Evolutionary conservation across 2,888 invertebrate species (phyloP), one percentile per base, ranked within the genome.

Genomic region (Geotrupes spiniger): DNA sequence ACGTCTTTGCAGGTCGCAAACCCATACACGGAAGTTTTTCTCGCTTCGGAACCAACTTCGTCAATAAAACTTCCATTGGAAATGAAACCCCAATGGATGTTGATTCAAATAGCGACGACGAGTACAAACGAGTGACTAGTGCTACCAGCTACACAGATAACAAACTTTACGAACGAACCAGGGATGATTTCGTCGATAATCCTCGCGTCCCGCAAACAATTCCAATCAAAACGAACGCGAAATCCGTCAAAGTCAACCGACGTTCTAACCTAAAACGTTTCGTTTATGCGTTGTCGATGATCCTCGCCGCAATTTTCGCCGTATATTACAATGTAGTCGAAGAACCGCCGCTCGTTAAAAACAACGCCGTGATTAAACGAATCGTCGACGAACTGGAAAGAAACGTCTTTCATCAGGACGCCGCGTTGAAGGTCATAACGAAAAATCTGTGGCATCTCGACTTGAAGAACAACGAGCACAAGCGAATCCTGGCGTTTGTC

Each of bases 401-500:
- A 5, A 53, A 52, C 11, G 55, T 65, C 8, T 39, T 58, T 41
- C 46, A 55, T 38, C 66, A 67, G 52, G 49, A 52, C 39, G 42
- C 51, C 8, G 52, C 58, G 9, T 29, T 65, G 3, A 41, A 49
- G 6, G 40, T 52, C 4, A 49, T 65, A 17, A 38, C 56, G n/a
- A 28, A 51, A 26, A 56, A 42, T 46, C 54, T 68, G 31, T 31
- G 37, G 21, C 16, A 11, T 21, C 10, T 50, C 9, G 12, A 38
- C 31, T 3, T 21, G 21, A 11, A 25, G 37, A 26, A 17, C 11
- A 60, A 37, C 15, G 41, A 15, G 53, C 57, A 36, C 28, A 52
- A 14, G 49, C 59, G 63, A 45, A 42, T 68, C 12, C 49, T 67
- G 40, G 46, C 57, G 29, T 66, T 67, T 49, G 51, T 66, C 26